Evolutionary conservation across 2,888 invertebrate species (phyloP).

Genomic region (Palloptera scutellata): DNA sequence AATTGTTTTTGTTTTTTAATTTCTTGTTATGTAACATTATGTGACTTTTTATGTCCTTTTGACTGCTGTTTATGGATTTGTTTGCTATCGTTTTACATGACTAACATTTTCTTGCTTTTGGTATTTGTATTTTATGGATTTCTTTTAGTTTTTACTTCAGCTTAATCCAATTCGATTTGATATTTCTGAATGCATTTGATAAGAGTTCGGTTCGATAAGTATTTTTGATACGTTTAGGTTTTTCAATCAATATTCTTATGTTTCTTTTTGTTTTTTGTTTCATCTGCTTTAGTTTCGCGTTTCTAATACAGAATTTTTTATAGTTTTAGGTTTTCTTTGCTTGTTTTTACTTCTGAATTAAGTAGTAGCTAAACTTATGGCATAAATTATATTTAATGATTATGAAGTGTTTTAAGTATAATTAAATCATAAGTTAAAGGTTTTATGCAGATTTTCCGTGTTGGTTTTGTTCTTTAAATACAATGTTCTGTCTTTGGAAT

Average conservation of each 20-base stretch:
- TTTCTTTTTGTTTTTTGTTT: slow-evolving; percentile 1
- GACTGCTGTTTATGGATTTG: neutral
- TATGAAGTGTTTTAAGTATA: neutral
- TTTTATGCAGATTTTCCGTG: neutral
- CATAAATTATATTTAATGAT: slow-evolving; percentile 4
- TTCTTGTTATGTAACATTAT: slow-evolving; percentile 50
- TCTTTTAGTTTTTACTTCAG: neutral
- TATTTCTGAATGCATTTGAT: slow-evolving; percentile 18
- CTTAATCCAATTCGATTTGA: slow-evolving; percentile 21
- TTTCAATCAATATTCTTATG: slow-evolving; percentile 3
- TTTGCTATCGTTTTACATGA: slow-evolving; percentile 1
- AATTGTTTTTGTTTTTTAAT: too few species aligned
- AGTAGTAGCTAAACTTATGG: neutral
- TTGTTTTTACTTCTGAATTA: neutral
- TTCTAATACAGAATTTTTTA: neutral
- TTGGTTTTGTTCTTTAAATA: neutral
- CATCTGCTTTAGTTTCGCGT: slow-evolving; percentile 3
- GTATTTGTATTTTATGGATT: neutral
- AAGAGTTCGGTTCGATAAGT: slow-evolving; percentile 29
- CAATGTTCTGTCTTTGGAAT: neutral
- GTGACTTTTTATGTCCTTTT: slow-evolving; percentile 33
- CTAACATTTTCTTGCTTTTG: neutral
- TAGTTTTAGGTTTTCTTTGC: slow-evolving; percentile 5
- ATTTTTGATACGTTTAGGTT: slow-evolving; percentile 25
- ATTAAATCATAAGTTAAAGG: slow-evolving; percentile 9